Percentiles rank a stretch among this genome's conserved stretches.
Conservation (phyloP, 2,888 invertebrate species). For the Amitus sp. region DNA sequence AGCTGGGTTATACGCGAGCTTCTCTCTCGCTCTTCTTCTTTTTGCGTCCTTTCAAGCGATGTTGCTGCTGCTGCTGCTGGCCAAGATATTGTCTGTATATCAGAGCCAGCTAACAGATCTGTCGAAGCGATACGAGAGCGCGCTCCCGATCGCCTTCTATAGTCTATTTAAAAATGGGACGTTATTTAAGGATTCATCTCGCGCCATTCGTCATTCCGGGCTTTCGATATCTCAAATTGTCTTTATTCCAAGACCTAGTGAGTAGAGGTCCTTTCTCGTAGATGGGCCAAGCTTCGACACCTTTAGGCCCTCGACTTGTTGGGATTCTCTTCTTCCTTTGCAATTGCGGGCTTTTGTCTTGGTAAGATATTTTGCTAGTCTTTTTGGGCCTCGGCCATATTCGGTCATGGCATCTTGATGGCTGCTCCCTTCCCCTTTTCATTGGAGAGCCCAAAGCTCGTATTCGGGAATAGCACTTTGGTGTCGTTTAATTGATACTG, state of each 20-base stretch:
- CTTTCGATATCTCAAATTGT: constrained; percentile 38
- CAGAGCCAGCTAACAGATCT: constrained; percentile 54
- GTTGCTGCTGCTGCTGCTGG: constrained; percentile 27
- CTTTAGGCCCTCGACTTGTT: neutral
- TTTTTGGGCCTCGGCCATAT: constrained; percentile 7
- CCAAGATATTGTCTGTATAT: constrained; percentile 54
- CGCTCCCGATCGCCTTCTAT: constrained; percentile 38
- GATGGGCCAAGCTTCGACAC: neutral
- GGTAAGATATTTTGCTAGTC: constrained; percentile 6
- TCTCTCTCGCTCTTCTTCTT: constrained; percentile 8
- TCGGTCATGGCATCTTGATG: constrained; percentile 7
- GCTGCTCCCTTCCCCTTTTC: neutral
- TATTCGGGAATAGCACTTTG: neutral
- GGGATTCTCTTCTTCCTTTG: neutral
- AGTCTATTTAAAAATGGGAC: constrained; percentile 53
- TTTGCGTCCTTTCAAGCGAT: constrained; percentile 23
- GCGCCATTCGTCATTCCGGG: constrained; percentile 49
- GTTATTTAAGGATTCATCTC: constrained; percentile 49
- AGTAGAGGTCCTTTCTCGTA: constrained; percentile 19
- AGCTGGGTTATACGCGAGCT: constrained; percentile 24
- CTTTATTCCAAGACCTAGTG: constrained; percentile 29
- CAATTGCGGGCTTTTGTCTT: constrained; percentile 10
- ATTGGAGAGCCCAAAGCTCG: neutral
- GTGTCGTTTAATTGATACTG: constrained; percentile 32
- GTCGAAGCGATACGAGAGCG: constrained; percentile 48